Evolutionary conservation across 2,797 vertebrate species (phyloP), one percentile per base, ranked within the genome.

Genomic region (Myotis myotis): DNA sequence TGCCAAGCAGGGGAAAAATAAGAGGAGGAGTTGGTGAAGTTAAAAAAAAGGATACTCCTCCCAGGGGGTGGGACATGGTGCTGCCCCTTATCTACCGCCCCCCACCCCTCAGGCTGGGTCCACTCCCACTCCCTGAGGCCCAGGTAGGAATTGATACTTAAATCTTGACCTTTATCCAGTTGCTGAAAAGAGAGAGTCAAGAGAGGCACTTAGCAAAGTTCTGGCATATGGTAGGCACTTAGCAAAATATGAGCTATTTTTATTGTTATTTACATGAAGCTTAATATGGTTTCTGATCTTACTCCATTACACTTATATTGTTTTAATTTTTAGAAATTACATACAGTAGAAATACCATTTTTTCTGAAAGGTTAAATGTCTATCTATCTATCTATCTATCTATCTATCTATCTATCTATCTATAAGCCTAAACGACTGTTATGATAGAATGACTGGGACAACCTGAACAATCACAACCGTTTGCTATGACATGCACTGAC

Each of bases 281-380:
- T 90, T 92, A 90, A 38, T 64, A 38, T 62, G 17, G n/a, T n/a
- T 88, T 91, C 71, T 66, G 41, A 62, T 17, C 30, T 76, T 68
- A 62, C 76, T 95, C 53, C 8, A 0, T 71, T 75, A 78, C 36
- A 83, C 16, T 88, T 85, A 36, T 89, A 57, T 16, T 79, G 16
- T 83, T 96, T 92, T 71, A 60, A 78, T 91, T 92, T 85, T 93
- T 68, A 89, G 41, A 88, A 68, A 28, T 79, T 68, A 44, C 28
- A 10, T 47, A 71, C 2, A 70, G 12, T 80, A 11, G 60, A 80
- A 91, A 92, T 76, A 71, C 8, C 4, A 15, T 78, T 95, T 93
- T 93, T 89, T 44, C 30, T 72, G 55, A 88, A 96, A 76, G 28
- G 53, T 89, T 82, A 60, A 72, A 38, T 87, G 33, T 68, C 28